Evolutionary conservation across 2,888 invertebrate species (phyloP), one percentile per base, ranked within the genome.

Genomic region (Drosophila sordidula): DNA sequence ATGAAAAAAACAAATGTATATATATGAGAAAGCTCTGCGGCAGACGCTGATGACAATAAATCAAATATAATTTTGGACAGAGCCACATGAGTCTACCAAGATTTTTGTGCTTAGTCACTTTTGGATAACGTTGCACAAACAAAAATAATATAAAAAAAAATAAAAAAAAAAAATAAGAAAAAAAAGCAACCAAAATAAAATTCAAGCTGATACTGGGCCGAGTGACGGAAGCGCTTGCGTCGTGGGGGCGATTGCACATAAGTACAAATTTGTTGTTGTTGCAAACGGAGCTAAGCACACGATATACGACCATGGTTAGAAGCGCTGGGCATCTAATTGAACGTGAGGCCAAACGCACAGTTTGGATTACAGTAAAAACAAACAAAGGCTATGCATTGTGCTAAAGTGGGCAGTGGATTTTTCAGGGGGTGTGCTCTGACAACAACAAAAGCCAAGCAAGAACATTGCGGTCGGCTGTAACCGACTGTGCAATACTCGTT

Each of bases 281-380:
- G 38, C 59, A 61, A 22, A 46, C 9, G 34, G 25, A 38, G 29
- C 61, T 45, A 16, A 12, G 55, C 32, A 55, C 45, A 38, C 51
- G 52, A 42, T 47, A 49, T 54, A 38, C 45, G 56, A 6, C 26
- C 42, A 38, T 42, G 38, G 18, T 26, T 29, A 14, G 29, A 49
- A 55, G 4, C 34, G 12, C 12, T 63, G 50, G 44, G 44, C 57
- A 52, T 47, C 78, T 83, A 77, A 80, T 73, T 80, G 80, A 66
- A 77, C 78, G 78, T 77, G 83, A 52, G 78, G 49, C 44, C 36
- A 45, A 39, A n/a, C 72, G 69, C 66, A 50, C 42, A 63, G 42
- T 45, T 59, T 52, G 67, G 67, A 77, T 72, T 70, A 65, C 45
- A 58, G 58, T 29, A 22, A 38, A 32, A 6, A 11, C 68, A 62